phyloP scores from a whole-genome alignment of 2,888 invertebrate species.

The Scotopteryx bipunctaria region DNA sequence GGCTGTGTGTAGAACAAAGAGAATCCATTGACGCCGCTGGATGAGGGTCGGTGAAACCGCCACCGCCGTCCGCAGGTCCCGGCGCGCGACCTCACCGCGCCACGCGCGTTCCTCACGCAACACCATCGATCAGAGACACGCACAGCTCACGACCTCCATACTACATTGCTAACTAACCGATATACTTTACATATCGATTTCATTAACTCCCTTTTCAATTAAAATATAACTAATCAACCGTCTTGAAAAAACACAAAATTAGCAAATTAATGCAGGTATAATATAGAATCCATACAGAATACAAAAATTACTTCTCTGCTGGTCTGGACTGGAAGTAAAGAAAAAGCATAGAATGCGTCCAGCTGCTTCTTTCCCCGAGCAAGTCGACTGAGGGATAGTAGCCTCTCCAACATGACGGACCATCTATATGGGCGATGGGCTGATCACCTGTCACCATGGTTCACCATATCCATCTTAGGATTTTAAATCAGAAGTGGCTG shows the following conservation, averaged over 20 bases:
- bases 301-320: no score
- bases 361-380: no score
- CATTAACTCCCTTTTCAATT: constrained; percentile 25
- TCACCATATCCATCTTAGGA: no score
- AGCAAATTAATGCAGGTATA: no score
- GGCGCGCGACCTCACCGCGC: constrained; percentile 55
- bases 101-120: constrained; percentile 60
- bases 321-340: no score
- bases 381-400: no score
- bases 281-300: no score
- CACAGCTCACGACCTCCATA: constrained; percentile 55
- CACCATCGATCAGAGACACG: constrained; percentile 39
- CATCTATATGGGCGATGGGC: no score
- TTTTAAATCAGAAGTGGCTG: no score
- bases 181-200: constrained; percentile 67
- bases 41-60: constrained; percentile 49
- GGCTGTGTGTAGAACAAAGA: constrained; percentile 64
- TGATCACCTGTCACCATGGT: no score
- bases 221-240: background rate
- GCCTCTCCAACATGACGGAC: no score
- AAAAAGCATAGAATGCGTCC: no score
- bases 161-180: constrained; percentile 53
- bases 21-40: constrained; percentile 55
- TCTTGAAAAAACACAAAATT: background rate
- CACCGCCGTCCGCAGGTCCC: constrained; percentile 40